Base-by-base conservation (phyloP, 2,113 vertebrate species). In the Lynx canadensis region DNA sequence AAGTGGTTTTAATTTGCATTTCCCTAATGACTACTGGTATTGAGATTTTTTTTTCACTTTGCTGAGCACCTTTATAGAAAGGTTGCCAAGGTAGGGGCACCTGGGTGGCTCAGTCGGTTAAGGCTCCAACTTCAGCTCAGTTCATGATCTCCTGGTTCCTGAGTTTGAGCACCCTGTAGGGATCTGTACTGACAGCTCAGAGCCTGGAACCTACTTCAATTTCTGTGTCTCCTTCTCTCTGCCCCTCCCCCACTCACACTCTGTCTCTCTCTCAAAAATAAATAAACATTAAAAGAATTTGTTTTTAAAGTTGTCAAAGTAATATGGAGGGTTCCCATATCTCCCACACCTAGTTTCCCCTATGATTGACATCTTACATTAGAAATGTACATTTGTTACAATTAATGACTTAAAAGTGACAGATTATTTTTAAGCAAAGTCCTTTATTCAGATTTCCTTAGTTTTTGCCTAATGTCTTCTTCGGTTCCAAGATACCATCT, bases 1-100 rank as follows among this genome's bases (percentile, higher is more conserved):
- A 55, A 55, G 29, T 93, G 45, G 10, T 38, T 97, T 93, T 85
- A 48, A 48, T 89, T 85, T 89, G 27, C 23, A 68, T 95, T 90
- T 81, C 55, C 19, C 60, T 89, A 69, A n/a, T n/a, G 18, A 38
- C 14, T 57, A 92, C 21, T 85, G 41, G 57, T 92, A 87, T 23
- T 76, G 41, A 65, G n/a, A 14, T 52, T 60, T 31, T 84, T 76
- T 91, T 55, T 27, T 27, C 66, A 66, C 25, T 68, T 38, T 97
- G 23, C 25, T 33, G 81, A 79, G 3, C 7, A 95, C 19, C 7
- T 74, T 63, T 38, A 45, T 33, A 55, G 57, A 66, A 80, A 94
- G 80, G 5, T 29, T 95, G 12, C 74, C 65, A 74, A 90, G 21
- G 48, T 63, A 68, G 74, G 16, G 52, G 52, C 5, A 3, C 50